A percentile compares a stretch with the other conserved stretches of the same genome.
Evolutionary conservation across 2,113 vertebrate genomes (phyloP).

Genomic region (Brachyhypopomus occidentalis): DNA sequence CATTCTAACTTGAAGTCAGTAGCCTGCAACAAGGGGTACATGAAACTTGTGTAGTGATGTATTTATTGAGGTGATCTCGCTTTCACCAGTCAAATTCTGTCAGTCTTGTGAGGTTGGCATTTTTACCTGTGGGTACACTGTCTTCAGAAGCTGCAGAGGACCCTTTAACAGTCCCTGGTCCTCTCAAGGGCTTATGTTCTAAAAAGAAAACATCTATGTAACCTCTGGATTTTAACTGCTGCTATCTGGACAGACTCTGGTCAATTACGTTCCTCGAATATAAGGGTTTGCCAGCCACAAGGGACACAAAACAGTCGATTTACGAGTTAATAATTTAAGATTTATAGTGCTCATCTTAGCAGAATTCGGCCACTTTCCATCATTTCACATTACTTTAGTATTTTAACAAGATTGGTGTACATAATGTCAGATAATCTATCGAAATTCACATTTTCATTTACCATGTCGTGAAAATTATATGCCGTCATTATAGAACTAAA

Average conservation of each 20-base stretch:
- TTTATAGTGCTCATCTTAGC: too few species aligned
- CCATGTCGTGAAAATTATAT: background rate
- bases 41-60: background rate
- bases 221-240: background rate
- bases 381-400: background rate
- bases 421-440: background rate
- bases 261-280: background rate
- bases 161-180: conserved; percentile 50
- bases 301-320: background rate
- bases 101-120: background rate
- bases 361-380: background rate
- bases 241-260: background rate
- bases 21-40: too few species aligned
- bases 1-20: background rate
- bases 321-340: background rate
- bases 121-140: conserved; percentile 64
- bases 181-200: conserved; percentile 54
- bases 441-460: background rate
- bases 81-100: too few species aligned
- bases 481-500: background rate
- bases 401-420: too few species aligned
- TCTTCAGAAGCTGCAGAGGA: conserved; percentile 55
- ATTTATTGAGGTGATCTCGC: background rate
- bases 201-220: background rate
- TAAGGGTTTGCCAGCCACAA: background rate